Percentiles rank a stretch among this genome's conserved stretches.
Conservation (phyloP, 2,888 invertebrate genomes). For the Lasioglossum morio region DNA sequence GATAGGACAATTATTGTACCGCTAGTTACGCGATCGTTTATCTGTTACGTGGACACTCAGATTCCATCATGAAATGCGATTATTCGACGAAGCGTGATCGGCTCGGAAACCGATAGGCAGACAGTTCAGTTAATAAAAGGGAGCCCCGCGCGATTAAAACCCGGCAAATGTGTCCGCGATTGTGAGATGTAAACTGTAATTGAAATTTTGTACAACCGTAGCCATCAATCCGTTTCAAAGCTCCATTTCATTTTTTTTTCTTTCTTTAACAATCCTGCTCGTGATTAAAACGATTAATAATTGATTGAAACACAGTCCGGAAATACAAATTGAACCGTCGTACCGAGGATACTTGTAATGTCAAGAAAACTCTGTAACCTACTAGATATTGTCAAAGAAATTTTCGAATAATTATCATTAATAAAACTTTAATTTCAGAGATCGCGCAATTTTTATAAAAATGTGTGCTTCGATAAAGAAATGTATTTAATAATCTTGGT, state of each 20-base stretch:
- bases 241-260: not conserved
- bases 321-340: not conserved
- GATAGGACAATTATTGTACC: not conserved
- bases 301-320: not conserved
- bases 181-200: not conserved
- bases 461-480: no score
- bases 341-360: not conserved
- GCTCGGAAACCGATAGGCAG: not conserved
- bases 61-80: not conserved
- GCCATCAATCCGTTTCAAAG: not conserved
- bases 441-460: not conserved
- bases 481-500: not conserved
- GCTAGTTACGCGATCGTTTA: not conserved
- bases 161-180: conserved; percentile 1
- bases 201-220: conserved; percentile 4
- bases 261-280: not conserved
- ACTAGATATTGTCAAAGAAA: no score
- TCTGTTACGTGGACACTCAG: not conserved
- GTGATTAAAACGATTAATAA: not conserved
- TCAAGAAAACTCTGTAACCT: not conserved
- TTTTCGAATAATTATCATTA: no score
- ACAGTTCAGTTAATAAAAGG: conserved; percentile 11
- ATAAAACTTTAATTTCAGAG: no score
- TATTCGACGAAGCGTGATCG: not conserved
- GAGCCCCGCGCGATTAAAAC: not conserved